Conservation (phyloP, 2,888 invertebrate species). For the Stictocephala bisonia region DNA sequence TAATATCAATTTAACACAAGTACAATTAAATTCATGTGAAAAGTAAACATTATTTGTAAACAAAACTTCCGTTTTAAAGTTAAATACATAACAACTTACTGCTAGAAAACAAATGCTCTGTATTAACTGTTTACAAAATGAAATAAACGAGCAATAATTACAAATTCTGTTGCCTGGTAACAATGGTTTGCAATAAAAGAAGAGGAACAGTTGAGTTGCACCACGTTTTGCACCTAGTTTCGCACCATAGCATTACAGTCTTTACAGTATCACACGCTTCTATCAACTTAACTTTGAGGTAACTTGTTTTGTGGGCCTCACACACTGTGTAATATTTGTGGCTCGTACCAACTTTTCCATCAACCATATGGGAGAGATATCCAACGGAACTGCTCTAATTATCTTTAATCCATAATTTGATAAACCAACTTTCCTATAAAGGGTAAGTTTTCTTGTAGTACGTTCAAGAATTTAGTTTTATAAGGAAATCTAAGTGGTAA, state of each 20-base stretch:
- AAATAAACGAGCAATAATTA: constrained; percentile 10
- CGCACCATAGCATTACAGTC: constrained; percentile 37
- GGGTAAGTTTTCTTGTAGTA: no score
- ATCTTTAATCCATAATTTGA: no score
- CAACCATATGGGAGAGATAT: no score
- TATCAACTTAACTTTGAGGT: constrained; percentile 32
- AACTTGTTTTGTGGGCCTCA: constrained; percentile 1
- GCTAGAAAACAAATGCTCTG: no score
- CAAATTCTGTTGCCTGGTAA: constrained; percentile 9
- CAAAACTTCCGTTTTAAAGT: no score
- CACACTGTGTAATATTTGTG: not conserved
- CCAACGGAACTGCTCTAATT: no score
- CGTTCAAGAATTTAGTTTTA: not conserved
- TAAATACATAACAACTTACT: no score
- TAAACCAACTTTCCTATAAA: no score
- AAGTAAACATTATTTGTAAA: no score
- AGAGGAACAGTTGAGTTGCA: constrained; percentile 55
- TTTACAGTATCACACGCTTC: constrained; percentile 40
- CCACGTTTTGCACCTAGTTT: constrained; percentile 48
- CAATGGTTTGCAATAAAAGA: constrained; percentile 45
- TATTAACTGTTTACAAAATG: not conserved
- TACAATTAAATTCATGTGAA: no score
- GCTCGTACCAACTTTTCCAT: not conserved
- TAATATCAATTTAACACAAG: no score
- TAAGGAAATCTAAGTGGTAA: not conserved